Conservation (phyloP, 2,113 vertebrate genomes). For the Zosterops japonicus region DNA sequence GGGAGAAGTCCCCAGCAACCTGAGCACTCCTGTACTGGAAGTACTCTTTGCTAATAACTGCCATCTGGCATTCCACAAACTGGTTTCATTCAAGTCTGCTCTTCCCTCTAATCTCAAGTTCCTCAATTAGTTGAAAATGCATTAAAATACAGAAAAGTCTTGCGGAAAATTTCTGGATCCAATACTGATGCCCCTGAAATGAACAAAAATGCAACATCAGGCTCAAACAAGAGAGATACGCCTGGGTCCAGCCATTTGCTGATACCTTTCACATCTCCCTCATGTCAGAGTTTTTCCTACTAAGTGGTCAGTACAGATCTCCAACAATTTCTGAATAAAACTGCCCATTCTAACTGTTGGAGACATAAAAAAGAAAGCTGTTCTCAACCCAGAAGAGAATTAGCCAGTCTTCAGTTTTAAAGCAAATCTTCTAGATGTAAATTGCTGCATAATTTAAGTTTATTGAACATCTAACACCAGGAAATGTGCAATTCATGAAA, state of each 20-base stretch:
- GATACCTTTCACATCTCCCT: background rate
- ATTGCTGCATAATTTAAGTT: constrained; percentile 70
- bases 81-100: background rate
- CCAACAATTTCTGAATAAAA: background rate
- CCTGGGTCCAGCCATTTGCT: background rate
- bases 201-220: background rate
- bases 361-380: background rate
- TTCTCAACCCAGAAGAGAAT: background rate
- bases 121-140: background rate
- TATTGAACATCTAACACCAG: constrained; percentile 69
- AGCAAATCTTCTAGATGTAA: constrained; percentile 55
- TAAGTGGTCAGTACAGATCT: background rate
- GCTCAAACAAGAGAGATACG: background rate
- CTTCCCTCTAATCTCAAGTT: background rate
- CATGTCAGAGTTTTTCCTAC: background rate
- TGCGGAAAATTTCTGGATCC: background rate
- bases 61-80: background rate
- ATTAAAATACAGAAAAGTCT: background rate
- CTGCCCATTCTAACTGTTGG: background rate
- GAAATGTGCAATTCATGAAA: constrained; percentile 68
- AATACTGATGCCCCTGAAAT: background rate
- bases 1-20: background rate
- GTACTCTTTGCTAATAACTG: background rate
- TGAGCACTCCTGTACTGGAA: background rate
- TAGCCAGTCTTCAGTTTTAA: constrained; percentile 35